These are phyloP conservation scores for Antheraea pernyi DNA, from an alignment of 1,140 invertebrate genomes.

Conservation along the genomic window DNA sequence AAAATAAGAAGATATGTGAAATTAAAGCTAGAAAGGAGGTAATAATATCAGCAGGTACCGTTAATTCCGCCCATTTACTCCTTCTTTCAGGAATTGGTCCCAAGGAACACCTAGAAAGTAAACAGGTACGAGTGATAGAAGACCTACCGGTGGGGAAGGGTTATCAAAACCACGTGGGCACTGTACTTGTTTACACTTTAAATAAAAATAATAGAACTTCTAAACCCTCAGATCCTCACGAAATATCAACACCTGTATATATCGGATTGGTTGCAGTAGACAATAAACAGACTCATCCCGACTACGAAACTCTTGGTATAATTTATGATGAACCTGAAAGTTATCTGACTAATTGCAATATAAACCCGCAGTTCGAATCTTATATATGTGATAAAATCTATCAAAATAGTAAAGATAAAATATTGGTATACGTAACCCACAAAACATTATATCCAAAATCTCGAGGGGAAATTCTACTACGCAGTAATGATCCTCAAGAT, in stretches of 20 bases:
- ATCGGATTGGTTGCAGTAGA: conserved; percentile 86
- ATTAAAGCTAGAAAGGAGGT: conserved; percentile 80
- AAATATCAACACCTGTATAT: conserved; percentile 49
- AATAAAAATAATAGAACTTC: not conserved
- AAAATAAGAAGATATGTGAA: conserved; percentile 83
- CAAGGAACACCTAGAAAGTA: not conserved
- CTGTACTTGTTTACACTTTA: conserved; percentile 75
- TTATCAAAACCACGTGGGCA: conserved; percentile 83
- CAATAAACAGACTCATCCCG: conserved; percentile 14
- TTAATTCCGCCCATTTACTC: conserved; percentile 82
- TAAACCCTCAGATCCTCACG: conserved; percentile 1
- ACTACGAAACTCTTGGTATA: conserved; percentile 16
- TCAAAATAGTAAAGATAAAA: not conserved
- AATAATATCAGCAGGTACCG: conserved; percentile 82
- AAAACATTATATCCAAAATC: conserved; percentile 8
- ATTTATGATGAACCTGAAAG: not conserved
- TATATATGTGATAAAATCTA: not conserved
- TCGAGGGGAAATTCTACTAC: not conserved
- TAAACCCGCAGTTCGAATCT: not conserved
- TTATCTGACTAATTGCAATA: not conserved
- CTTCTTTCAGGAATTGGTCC: conserved; percentile 84
- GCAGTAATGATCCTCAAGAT: conserved; percentile 2
- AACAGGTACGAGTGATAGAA: conserved; percentile 29
- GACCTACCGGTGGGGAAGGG: conserved; percentile 86
- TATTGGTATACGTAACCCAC: not conserved